phyloP scores from a whole-genome alignment of 2,113 vertebrate genomes.

The Rhodinocichla rosea region DNA sequence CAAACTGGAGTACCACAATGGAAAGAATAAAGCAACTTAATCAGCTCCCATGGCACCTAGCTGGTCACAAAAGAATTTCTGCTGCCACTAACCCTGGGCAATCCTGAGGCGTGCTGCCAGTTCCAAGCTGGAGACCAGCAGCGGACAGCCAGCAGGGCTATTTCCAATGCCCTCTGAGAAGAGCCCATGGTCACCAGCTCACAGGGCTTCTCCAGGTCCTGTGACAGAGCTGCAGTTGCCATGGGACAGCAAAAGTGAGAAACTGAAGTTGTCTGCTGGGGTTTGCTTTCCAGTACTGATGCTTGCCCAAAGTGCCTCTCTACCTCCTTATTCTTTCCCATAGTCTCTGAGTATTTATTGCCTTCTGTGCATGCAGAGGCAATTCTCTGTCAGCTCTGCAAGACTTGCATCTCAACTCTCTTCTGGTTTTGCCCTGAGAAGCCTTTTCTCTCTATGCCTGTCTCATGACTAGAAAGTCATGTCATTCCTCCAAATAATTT shows the following conservation, averaged over 20 bases:
- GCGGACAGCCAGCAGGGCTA: accelerated
- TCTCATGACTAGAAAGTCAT: neutral
- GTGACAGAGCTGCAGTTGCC: neutral
- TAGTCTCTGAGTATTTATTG: neutral
- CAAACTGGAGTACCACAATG: neutral
- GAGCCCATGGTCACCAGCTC: neutral
- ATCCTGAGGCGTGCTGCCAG: neutral
- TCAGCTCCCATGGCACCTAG: neutral
- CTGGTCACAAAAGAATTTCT: neutral
- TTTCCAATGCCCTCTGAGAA: neutral
- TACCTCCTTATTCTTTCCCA: neutral
- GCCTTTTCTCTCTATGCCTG: neutral
- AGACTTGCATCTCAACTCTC: neutral
- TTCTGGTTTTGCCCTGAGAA: neutral
- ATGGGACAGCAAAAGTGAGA: neutral
- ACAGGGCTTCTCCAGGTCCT: neutral
- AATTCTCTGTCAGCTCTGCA: neutral
- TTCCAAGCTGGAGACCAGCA: neutral
- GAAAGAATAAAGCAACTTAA: neutral
- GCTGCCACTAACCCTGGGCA: neutral
- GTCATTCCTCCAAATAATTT: neutral
- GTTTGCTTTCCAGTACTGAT: neutral
- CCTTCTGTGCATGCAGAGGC: neutral
- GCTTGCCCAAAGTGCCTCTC: neutral
- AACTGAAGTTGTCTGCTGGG: neutral